These are phyloP conservation scores for Neopelma chrysocephalum DNA, from an alignment of 2,797 vertebrate genomes.

Conservation along the genomic window DNA sequence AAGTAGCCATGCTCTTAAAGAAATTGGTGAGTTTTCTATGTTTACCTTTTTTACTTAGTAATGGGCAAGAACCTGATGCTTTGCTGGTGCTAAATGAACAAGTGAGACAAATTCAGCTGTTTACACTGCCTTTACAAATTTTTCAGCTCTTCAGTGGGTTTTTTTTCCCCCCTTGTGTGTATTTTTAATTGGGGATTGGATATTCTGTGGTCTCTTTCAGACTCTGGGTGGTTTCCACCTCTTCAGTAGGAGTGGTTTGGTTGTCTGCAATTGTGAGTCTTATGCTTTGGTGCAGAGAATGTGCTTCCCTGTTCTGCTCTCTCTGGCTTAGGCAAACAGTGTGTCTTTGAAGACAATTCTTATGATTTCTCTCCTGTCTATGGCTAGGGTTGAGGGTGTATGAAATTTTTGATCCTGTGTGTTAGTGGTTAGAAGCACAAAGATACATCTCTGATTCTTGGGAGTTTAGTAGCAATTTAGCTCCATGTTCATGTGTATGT, in stretches of 20 bases:
- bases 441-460: background rate
- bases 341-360: background rate
- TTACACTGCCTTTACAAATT: background rate
- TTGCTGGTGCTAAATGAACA: background rate
- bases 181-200: background rate
- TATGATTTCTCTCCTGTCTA: background rate
- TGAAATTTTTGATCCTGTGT: background rate
- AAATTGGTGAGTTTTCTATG: background rate
- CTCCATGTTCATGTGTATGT: fast-evolving
- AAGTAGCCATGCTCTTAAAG: background rate
- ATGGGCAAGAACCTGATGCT: background rate
- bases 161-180: background rate
- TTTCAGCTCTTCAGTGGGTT: background rate
- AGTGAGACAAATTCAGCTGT: background rate
- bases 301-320: background rate
- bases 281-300: background rate
- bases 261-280: background rate
- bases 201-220: background rate
- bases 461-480: background rate
- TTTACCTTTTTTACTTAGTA: background rate
- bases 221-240: background rate
- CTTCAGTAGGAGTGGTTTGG: background rate
- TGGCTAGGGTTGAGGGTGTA: background rate
- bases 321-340: background rate
- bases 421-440: background rate